These are phyloP conservation scores for Pangasianodon gigas DNA, from an alignment of 2,113 vertebrate genomes.

Conservation along the genomic window DNA sequence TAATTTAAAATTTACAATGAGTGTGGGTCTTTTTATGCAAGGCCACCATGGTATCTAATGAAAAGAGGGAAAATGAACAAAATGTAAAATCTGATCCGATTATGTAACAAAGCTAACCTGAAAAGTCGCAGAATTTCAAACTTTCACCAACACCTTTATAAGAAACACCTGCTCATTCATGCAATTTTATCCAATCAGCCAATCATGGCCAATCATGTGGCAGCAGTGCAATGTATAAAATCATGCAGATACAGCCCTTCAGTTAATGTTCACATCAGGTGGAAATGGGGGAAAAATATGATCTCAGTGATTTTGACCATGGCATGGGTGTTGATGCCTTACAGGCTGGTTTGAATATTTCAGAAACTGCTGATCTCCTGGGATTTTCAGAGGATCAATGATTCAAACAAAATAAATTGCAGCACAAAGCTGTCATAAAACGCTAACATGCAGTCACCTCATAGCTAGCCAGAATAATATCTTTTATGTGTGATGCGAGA, in stretches of 20 bases:
- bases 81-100: background rate
- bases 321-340: background rate
- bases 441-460: background rate
- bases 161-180: background rate
- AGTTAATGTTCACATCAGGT: background rate
- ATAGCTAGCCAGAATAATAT: background rate
- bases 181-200: background rate
- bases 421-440: background rate
- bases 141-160: background rate
- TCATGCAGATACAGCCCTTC: background rate
- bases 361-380: background rate
- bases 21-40: background rate
- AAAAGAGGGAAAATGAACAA: background rate
- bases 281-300: background rate
- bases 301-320: background rate
- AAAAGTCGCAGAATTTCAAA: background rate
- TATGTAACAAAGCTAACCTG: background rate
- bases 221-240: background rate
- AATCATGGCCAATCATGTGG: background rate
- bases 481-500: background rate
- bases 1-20: background rate
- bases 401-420: background rate
- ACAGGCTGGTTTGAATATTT: background rate
- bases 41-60: background rate
- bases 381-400: background rate